Base-by-base conservation (phyloP, 30 jellyfish, hydroid and myxozoan genomes). In the Aurelia aurita region DNA sequence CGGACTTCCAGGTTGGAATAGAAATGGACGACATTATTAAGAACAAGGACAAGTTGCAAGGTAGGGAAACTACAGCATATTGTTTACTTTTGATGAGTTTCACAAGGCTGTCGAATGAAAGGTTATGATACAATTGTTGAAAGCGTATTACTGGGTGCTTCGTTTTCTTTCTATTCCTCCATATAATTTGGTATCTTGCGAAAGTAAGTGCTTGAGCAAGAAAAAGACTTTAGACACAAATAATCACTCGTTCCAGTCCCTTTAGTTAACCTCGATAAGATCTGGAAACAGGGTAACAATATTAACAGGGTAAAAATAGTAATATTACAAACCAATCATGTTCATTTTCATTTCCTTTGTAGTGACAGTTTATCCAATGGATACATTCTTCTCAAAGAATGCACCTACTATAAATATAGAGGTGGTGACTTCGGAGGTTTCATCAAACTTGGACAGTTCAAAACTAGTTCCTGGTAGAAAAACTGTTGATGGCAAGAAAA, bases 311-410 rank as follows among this genome's bases (percentile, higher is more conserved):
- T 8, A 53, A 53, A 3, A 2, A 2, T 53, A 3, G 3, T 53
- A 8, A 2, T 53, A 2, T 8, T 3, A 53, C 21, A 53, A 8
- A 16, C 9, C 9, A 8, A 8, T 8, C 3, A 3, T 14, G 3
- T 53, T 53, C 64, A 1, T 53, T 53, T 14, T 53, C 9, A 53
- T 53, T 8, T 53, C 25, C 64, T 8, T 53, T 16, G 64, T 53
- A 53, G 64, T 53, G 64, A 53, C 64, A 53, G 64, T 53, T 53
- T 53, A 53, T 53, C 64, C 9, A 53, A 3, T 53, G 64, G 64
- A 53, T 14, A 32, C 44, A 53, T 53, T 53, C 25, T 53, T 53
- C 6, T 53, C 64, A 53, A 53, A 53, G 64, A 53, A 53, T 53
- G 7, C 9, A 8, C 64, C 64, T 2, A 53, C 25, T 8, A 53